These are phyloP conservation scores for Anolis apletophallus DNA, from an alignment of 2,797 vertebrate species.

Conservation along the genomic window DNA sequence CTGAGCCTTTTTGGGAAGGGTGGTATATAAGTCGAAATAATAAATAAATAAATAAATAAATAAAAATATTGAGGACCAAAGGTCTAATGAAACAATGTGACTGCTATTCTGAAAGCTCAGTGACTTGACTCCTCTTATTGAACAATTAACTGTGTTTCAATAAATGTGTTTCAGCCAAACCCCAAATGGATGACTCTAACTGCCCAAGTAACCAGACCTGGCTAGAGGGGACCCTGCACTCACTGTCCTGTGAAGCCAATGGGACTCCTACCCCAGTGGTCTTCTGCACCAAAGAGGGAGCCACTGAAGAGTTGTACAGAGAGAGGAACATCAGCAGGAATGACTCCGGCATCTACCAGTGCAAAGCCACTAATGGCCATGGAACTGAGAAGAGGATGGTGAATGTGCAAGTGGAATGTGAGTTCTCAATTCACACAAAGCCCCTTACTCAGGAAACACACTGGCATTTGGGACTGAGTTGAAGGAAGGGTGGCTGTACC, in stretches of 20 bases:
- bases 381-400: constrained; percentile 57
- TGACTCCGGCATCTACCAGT: constrained; percentile 70
- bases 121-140: background rate
- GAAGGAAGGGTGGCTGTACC: too few relatives aligned
- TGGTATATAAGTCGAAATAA: too few relatives aligned
- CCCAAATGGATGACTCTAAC: constrained; percentile 71
- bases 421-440: constrained; percentile 44
- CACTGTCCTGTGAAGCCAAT: constrained; percentile 58
- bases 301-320: background rate
- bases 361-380: constrained; percentile 71
- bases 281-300: constrained; percentile 48
- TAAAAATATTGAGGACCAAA: too few relatives aligned
- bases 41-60: too few relatives aligned
- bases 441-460: background rate
- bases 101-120: too few relatives aligned
- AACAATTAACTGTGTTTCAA: background rate
- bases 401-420: constrained; percentile 75
- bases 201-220: constrained; percentile 72
- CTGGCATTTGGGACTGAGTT: background rate
- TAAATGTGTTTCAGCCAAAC: constrained; percentile 61
- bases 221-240: constrained; percentile 66
- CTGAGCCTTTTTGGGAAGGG: too few relatives aligned
- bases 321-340: constrained; percentile 55
- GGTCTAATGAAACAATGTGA: too few relatives aligned
- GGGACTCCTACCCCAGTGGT: constrained; percentile 70